Evolutionary conservation across 1,140 invertebrate genomes (phyloP).

Genomic region (Sweltsa coloradensis): DNA sequence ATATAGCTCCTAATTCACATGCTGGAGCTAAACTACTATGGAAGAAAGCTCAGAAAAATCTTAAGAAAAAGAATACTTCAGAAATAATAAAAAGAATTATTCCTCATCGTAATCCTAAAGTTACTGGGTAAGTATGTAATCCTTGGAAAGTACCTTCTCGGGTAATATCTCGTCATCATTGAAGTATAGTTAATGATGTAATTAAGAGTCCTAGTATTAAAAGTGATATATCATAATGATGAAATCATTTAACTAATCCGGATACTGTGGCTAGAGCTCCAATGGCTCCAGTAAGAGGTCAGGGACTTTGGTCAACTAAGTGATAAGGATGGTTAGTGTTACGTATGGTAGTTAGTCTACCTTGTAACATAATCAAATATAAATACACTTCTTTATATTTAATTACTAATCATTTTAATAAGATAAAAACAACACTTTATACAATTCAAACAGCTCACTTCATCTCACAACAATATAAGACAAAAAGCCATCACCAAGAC

Average conservation of each 20-base stretch:
- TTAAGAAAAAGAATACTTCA: constrained; percentile 32
- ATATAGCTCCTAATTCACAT: constrained; percentile 25
- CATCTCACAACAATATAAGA: too few relatives aligned
- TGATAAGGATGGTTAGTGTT: constrained; percentile 38
- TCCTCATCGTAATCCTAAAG: constrained; percentile 24
- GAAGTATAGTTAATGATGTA: constrained; percentile 33
- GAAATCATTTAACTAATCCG: constrained; percentile 36
- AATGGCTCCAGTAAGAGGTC: constrained; percentile 34
- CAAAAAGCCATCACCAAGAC: too few relatives aligned
- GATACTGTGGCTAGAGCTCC: constrained; percentile 30
- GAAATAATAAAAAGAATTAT: constrained; percentile 35
- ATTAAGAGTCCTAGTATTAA: constrained; percentile 32
- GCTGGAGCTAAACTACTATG: constrained; percentile 30
- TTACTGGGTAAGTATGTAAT: constrained; percentile 21
- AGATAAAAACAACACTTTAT: too few relatives aligned
- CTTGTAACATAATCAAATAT: too few relatives aligned
- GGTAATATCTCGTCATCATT: constrained; percentile 51
- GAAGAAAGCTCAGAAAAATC: constrained; percentile 35
- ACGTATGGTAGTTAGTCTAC: too few relatives aligned
- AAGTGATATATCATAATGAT: constrained; percentile 30
- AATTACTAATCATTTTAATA: too few relatives aligned
- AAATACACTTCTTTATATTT: too few relatives aligned
- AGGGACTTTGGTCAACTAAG: constrained; percentile 40
- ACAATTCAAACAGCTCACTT: too few relatives aligned
- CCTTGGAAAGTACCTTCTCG: constrained; percentile 42